Conservation (phyloP, 2,888 invertebrate species). For the Mechanitis messenoides region DNA sequence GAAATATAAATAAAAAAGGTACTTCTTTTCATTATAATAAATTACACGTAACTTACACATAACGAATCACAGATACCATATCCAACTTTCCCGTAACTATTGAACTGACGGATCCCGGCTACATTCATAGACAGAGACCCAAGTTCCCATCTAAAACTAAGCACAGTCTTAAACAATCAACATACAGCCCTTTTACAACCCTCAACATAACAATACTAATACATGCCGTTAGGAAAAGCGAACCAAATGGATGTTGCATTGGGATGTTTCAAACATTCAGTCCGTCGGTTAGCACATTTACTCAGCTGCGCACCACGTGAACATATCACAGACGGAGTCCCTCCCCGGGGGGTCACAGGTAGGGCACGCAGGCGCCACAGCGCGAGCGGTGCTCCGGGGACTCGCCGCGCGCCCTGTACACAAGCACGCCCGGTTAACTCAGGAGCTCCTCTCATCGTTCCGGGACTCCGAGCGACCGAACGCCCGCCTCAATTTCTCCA, state of each 20-base stretch:
- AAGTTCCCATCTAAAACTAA: slow-evolving; percentile 51
- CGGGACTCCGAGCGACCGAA: slow-evolving; percentile 77
- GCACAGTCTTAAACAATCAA: slow-evolving; percentile 69
- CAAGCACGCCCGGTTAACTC: slow-evolving; percentile 70
- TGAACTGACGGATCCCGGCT: slow-evolving; percentile 9
- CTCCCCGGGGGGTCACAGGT: slow-evolving; percentile 53
- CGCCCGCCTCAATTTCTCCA: slow-evolving; percentile 86
- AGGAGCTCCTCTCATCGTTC: slow-evolving; percentile 71
- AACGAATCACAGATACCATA: slow-evolving; percentile 73
- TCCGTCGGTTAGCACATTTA: slow-evolving; percentile 56
- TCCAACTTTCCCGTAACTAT: slow-evolving; percentile 48
- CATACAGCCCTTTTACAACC: slow-evolving; percentile 53
- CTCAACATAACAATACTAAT: slow-evolving; percentile 35
- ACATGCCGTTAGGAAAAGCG: slow-evolving; percentile 51
- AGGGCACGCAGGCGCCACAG: slow-evolving; percentile 69
- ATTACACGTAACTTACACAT: slow-evolving; percentile 58
- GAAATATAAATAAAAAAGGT: slow-evolving; percentile 35
- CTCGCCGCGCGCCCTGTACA: slow-evolving; percentile 70
- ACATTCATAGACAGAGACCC: slow-evolving; percentile 16
- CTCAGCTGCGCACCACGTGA: slow-evolving; percentile 61
- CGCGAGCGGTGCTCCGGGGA: slow-evolving; percentile 65
- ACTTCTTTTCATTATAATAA: slow-evolving; percentile 46
- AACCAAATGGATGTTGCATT: slow-evolving; percentile 44
- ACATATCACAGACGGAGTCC: slow-evolving; percentile 58
- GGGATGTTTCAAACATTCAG: slow-evolving; percentile 39